A percentile compares a stretch with the other conserved stretches of the same genome.
Evolutionary conservation across 2,888 invertebrate species (phyloP).

Genomic region (Chromoteleia sp.): DNA sequence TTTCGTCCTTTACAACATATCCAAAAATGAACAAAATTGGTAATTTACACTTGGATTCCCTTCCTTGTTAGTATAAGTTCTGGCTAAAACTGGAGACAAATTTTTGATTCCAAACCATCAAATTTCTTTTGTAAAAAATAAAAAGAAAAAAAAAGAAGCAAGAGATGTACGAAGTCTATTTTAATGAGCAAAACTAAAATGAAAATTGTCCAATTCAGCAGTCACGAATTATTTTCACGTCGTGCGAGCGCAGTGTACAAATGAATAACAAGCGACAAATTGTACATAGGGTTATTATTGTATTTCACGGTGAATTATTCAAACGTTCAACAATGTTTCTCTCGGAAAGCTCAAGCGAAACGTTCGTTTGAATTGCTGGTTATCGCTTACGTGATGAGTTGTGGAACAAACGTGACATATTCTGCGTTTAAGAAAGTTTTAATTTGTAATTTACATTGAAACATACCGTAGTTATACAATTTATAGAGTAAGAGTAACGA

Average conservation of each 20-base stretch:
- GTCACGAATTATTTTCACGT: conserved; percentile 12
- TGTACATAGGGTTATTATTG: conserved; percentile 20
- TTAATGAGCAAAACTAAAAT: conserved; percentile 8
- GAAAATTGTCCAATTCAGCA: conserved; percentile 22
- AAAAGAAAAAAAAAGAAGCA: neutral
- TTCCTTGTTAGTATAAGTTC: conserved; percentile 6
- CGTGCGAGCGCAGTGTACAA: conserved; percentile 20
- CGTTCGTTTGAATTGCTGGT: conserved; percentile 11
- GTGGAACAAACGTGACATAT: neutral
- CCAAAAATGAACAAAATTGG: no score
- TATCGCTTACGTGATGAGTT: neutral
- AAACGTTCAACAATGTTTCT: conserved; percentile 1
- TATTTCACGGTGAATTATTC: conserved; percentile 16
- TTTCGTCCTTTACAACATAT: no score
- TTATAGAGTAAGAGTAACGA: no score
- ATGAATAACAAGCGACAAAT: conserved; percentile 19
- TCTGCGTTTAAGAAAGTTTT: neutral
- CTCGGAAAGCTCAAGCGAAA: conserved; percentile 23
- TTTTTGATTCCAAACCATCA: conserved; percentile 54
- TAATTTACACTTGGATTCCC: no score
- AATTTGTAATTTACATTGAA: neutral
- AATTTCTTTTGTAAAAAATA: conserved; percentile 52
- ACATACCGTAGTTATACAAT: no score
- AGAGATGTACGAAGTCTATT: conserved; percentile 1
- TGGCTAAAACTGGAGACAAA: conserved; percentile 1